Conservation (phyloP, 2,888 invertebrate species). For the Agrotis segetum region DNA sequence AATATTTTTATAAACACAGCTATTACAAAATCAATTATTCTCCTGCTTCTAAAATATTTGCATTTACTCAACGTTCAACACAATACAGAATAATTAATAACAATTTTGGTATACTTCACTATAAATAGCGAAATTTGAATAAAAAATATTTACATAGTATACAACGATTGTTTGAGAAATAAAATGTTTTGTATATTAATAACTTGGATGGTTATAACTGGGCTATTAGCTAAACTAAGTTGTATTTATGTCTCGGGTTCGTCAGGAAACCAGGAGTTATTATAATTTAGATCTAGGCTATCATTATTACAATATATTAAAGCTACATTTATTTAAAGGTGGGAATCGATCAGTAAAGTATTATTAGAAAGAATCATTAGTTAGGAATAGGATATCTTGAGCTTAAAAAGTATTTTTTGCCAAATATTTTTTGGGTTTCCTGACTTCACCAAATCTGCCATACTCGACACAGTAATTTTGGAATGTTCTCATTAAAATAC, state of each 20-base stretch:
- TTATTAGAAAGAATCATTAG: constrained; percentile 34
- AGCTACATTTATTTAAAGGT: constrained; percentile 55
- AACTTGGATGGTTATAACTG: constrained; percentile 47
- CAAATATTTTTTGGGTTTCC: constrained; percentile 39
- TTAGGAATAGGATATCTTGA: constrained; percentile 44
- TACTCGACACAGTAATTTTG: constrained; percentile 71
- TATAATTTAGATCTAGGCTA: constrained; percentile 52
- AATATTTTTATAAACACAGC: constrained; percentile 44
- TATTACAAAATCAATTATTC: constrained; percentile 40
- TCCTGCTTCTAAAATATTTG: constrained; percentile 38
- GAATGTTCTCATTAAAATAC: constrained; percentile 76
- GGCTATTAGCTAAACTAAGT: constrained; percentile 43
- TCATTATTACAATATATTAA: constrained; percentile 51
- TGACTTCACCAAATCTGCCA: constrained; percentile 52
- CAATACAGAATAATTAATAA: constrained; percentile 61
- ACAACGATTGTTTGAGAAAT: constrained; percentile 56
- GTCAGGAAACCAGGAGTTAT: constrained; percentile 44
- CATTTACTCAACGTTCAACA: constrained; percentile 47
- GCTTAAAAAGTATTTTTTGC: constrained; percentile 49
- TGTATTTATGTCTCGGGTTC: constrained; percentile 30
- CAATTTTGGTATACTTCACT: constrained; percentile 62
- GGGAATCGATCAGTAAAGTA: constrained; percentile 47
- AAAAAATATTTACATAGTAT: constrained; percentile 80
- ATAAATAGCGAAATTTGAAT: constrained; percentile 55
- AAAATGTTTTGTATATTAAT: constrained; percentile 57